phyloP scores from a whole-genome alignment of 2,797 vertebrate species.

The Crocodylus rhombifer region DNA sequence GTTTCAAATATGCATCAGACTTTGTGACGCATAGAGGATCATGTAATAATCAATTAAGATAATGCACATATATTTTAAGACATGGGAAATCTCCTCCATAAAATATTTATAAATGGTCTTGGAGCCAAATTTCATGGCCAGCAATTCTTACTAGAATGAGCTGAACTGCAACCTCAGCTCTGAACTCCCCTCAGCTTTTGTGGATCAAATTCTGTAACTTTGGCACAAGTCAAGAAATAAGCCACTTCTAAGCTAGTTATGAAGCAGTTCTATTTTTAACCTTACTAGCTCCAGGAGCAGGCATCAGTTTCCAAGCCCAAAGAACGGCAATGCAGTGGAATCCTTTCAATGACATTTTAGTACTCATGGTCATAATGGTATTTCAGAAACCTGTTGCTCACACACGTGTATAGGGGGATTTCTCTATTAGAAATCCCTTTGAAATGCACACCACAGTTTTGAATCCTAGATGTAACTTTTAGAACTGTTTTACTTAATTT shows the following conservation, averaged over 20 bases:
- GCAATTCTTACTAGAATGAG: not conserved
- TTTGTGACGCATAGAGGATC: not conserved
- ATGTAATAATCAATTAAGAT: not conserved
- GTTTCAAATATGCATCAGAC: not conserved
- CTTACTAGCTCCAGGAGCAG: not conserved
- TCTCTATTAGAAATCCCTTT: not conserved
- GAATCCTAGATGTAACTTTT: not conserved
- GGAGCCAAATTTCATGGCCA: not conserved
- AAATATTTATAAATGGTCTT: not conserved
- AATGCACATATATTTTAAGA: not conserved
- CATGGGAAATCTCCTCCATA: not conserved
- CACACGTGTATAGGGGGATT: not conserved
- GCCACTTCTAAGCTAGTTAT: not conserved
- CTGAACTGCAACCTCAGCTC: not conserved
- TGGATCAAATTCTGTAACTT: not conserved
- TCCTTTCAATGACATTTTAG: not conserved
- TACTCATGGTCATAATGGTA: not conserved
- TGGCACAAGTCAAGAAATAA: accelerated
- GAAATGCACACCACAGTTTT: not conserved
- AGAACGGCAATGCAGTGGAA: accelerated
- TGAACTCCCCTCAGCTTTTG: not conserved
- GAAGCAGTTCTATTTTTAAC: not conserved
- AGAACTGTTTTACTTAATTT: not conserved
- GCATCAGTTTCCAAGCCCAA: accelerated
- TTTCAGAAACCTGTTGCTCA: not conserved